Conservation (phyloP, 2,797 vertebrate genomes). For the Pseudochromis fuscus region DNA sequence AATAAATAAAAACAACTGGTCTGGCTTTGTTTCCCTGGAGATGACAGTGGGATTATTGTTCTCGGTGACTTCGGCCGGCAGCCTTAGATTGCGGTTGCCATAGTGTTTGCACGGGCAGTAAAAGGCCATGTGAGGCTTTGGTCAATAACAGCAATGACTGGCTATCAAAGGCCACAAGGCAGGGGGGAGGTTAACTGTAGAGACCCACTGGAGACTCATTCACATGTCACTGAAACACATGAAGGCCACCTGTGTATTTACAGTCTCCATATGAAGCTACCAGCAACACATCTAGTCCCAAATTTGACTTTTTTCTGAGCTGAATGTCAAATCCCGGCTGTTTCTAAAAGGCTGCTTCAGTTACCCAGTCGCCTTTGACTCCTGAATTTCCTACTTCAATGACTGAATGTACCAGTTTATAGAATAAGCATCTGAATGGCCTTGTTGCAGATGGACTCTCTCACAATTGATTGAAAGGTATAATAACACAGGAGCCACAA, state of each 20-base stretch:
- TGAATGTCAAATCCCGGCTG: not conserved
- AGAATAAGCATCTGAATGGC: conserved; percentile 15
- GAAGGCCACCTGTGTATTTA: not conserved
- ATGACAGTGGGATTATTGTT: conserved; percentile 65
- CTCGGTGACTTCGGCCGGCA: conserved; percentile 26
- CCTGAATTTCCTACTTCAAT: not conserved
- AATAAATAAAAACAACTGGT: conserved; percentile 61
- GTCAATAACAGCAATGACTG: conserved; percentile 54
- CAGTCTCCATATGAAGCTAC: not conserved
- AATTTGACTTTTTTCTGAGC: not conserved
- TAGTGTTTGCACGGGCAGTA: conserved; percentile 49
- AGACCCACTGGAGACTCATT: not conserved
- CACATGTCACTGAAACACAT: conserved; percentile 2
- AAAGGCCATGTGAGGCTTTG: conserved; percentile 51
- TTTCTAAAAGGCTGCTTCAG: not conserved
- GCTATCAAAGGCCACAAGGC: conserved; percentile 46
- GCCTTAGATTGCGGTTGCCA: conserved; percentile 52
- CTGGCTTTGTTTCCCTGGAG: conserved; percentile 58
- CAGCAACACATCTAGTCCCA: not conserved
- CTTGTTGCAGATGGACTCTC: not conserved
- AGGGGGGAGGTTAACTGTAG: conserved; percentile 10
- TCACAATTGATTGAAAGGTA: not conserved
- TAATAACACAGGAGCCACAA: not conserved
- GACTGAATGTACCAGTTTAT: conserved; percentile 10
- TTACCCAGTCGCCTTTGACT: not conserved